A percentile compares a stretch with the other conserved stretches of the same genome.
These are phyloP conservation scores for Melanchra persicariae DNA, from an alignment of 2,888 invertebrate genomes.

Conservation along the genomic window DNA sequence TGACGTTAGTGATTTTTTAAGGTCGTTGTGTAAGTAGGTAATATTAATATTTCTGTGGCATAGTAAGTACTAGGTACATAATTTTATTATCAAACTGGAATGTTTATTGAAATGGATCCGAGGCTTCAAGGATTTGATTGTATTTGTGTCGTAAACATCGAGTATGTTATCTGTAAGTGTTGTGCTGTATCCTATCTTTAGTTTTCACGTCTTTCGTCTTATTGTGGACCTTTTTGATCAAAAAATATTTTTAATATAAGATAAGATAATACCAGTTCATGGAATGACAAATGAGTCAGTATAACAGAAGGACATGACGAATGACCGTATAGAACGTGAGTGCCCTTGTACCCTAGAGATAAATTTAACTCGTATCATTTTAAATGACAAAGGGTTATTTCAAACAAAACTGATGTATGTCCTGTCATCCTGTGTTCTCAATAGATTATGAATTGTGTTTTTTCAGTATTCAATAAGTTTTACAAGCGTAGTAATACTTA, in stretches of 20 bases:
- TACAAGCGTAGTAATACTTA: not conserved
- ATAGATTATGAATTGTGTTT: too few species aligned
- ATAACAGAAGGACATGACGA: not conserved
- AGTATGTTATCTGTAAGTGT: not conserved
- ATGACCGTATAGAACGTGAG: not conserved
- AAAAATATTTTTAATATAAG: not conserved
- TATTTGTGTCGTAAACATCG: conserved; percentile 3
- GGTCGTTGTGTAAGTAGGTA: conserved; percentile 12
- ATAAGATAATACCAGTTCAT: conserved; percentile 9
- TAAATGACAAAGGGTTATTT: not conserved
- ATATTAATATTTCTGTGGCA: not conserved
- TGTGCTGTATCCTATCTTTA: not conserved
- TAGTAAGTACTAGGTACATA: not conserved
- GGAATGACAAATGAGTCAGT: not conserved
- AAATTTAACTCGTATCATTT: too few species aligned
- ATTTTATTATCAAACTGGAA: conserved; percentile 2
- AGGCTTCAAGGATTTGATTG: not conserved
- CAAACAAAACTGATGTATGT: not conserved
- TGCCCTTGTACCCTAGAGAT: too few species aligned
- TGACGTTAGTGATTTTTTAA: conserved; percentile 8
- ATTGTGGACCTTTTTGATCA: conserved; percentile 8
- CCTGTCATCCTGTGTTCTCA: too few species aligned
- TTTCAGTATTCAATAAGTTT: too few species aligned
- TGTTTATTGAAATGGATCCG: conserved; percentile 16
- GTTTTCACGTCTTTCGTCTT: not conserved